Conservation (phyloP, 2,113 vertebrate genomes). For the Gila orcuttii region DNA sequence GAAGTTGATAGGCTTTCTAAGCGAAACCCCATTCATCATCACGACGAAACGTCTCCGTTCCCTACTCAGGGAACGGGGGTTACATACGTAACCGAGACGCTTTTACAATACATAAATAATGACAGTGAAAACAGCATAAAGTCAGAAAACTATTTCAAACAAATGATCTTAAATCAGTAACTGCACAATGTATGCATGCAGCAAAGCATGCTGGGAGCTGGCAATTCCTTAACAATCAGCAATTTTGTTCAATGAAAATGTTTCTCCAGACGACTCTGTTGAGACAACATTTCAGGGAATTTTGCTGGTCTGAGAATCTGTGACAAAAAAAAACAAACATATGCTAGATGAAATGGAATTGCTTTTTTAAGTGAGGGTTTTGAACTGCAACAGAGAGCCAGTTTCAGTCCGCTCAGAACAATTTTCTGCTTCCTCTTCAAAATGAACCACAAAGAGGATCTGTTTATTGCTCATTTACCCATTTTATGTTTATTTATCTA, state of each 20-base stretch:
- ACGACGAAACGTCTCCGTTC: too few species aligned
- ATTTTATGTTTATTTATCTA: constrained; percentile 12
- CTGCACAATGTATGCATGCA: background rate
- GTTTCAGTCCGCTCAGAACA: background rate
- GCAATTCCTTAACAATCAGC: background rate
- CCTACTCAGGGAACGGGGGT: too few species aligned
- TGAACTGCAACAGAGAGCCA: background rate
- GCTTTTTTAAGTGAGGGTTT: constrained; percentile 11
- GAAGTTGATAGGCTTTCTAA: too few species aligned
- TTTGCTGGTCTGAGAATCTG: background rate
- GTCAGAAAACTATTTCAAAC: background rate
- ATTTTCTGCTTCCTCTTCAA: constrained; percentile 4
- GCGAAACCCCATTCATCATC: too few species aligned
- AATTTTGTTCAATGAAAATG: background rate
- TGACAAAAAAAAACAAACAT: background rate
- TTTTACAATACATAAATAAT: too few species aligned
- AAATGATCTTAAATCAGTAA: background rate
- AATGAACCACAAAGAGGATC: background rate
- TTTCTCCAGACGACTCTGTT: background rate
- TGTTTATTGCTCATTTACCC: background rate
- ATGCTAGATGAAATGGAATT: background rate
- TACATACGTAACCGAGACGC: too few species aligned
- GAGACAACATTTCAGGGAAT: background rate
- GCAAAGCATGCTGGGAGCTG: background rate
- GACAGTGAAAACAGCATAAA: background rate